These are phyloP conservation scores for Pentalonia nigronervosa DNA, from an alignment of 1,140 invertebrate genomes.

Conservation along the genomic window DNA sequence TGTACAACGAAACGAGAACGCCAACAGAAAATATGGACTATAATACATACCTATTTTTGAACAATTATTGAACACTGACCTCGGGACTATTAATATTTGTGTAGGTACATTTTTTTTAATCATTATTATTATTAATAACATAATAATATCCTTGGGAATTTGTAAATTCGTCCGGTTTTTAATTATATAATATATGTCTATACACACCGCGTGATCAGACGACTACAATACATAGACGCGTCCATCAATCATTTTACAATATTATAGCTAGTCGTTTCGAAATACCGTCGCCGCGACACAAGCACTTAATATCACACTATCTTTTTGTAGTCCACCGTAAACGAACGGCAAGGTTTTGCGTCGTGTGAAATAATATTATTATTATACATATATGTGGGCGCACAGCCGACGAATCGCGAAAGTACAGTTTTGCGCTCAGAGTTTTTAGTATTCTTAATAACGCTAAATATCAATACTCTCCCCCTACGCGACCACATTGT, in stretches of 20 bases:
- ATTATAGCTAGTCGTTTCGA: background rate
- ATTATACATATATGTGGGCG: slow-evolving; percentile 7
- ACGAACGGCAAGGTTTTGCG: background rate
- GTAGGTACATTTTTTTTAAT: background rate
- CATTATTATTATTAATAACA: background rate
- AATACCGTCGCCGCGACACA: background rate
- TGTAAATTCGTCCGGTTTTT: background rate
- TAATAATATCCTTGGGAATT: background rate
- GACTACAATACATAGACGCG: background rate
- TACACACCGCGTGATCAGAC: background rate
- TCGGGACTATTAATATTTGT: background rate
- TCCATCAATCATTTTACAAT: background rate
- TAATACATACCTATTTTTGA: background rate
- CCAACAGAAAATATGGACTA: background rate
- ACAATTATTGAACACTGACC: background rate
- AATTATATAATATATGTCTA: background rate
- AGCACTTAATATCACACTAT: background rate
- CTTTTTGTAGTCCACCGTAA: background rate
- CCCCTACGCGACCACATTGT: slow-evolving; percentile 33
- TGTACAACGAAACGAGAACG: background rate
- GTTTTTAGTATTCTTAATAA: slow-evolving; percentile 54
- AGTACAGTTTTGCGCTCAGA: slow-evolving; percentile 17
- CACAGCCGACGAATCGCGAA: background rate
- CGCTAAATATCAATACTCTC: slow-evolving; percentile 56
- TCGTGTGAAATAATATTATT: slow-evolving; percentile 10